Evolutionary conservation across 2,797 vertebrate genomes (phyloP), one percentile per base, ranked within the genome.

Genomic region (Neomorphus geoffroyi): DNA sequence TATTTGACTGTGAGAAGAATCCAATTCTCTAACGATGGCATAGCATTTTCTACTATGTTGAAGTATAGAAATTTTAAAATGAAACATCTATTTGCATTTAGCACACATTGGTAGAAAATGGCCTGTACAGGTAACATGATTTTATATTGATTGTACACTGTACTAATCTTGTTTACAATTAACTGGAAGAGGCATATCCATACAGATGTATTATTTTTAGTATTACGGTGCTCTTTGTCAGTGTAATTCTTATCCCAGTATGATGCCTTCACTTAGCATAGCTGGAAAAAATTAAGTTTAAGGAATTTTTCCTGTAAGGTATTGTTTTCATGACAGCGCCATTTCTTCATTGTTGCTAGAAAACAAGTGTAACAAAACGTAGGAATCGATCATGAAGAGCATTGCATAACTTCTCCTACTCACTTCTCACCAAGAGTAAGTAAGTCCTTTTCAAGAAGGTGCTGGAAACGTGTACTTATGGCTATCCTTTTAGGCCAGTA

Each of bases 81-180:
- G 14, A 78, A 61, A 80, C 5, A 1, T 79, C 32, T 33, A 28
- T 73, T 92, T 88, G 45, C 39, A 45, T 88, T 80, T 70, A 88
- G 71, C 83, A 33, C 32, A 10, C 35, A 14, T 72, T 69, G n/a
- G 12, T 80, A 58, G 56, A 80, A 89, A 66, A 61, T 1, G 17
- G 6, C 50, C 45, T 77, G 35, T 65, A 12, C 0, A 0, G 53
- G 50, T 90, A 93, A 56, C 18, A 46, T 32, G 56, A 43, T 91
- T 91, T 88, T 71, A 14, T 79, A 91, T 90, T 80, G 84, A 91
- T 94, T 72, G 69, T 58, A 46, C 22, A 30, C 35, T 53, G 27
- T 70, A 22, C 56, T 91, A 71, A 94, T 85, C 54, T 78, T 92
- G 72, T 93, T 93, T 91, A 54, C 58, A 86, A 2, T 86, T 69